These are phyloP conservation scores for Keiferia lycopersicella DNA, from an alignment of 2,888 invertebrate species.

Conservation along the genomic window DNA sequence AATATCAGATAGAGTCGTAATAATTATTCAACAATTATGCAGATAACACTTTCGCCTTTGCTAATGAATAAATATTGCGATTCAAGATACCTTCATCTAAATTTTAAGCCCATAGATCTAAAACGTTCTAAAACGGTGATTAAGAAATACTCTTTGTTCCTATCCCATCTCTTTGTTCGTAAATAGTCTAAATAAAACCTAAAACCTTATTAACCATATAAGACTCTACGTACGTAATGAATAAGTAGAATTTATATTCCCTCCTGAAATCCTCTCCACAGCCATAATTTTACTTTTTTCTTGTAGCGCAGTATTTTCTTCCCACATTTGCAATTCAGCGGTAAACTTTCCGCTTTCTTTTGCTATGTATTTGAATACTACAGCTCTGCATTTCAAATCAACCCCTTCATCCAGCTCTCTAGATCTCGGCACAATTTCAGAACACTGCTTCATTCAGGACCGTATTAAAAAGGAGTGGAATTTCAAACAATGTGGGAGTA, in stretches of 20 bases:
- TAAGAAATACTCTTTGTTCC: too few relatives aligned
- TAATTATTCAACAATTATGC: constrained; percentile 7
- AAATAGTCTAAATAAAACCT: too few relatives aligned
- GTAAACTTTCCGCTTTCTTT: not conserved
- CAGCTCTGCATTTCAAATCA: constrained; percentile 13
- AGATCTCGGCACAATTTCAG: constrained; percentile 19
- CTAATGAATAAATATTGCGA: not conserved
- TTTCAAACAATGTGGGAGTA: constrained; percentile 27
- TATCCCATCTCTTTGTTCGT: too few relatives aligned
- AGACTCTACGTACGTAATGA: too few relatives aligned
- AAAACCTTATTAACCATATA: too few relatives aligned
- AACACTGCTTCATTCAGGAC: constrained; percentile 19
- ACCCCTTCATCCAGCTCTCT: constrained; percentile 1
- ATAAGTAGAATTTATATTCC: too few relatives aligned
- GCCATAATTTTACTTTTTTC: not conserved
- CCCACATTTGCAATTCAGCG: not conserved
- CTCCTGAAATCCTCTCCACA: not conserved
- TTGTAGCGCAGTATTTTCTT: not conserved
- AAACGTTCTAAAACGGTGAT: not conserved
- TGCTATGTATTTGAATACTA: not conserved
- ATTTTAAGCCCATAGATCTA: too few relatives aligned
- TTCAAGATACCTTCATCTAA: not conserved
- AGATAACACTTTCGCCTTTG: constrained; percentile 26
- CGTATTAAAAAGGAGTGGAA: constrained; percentile 22
- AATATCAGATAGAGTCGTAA: constrained; percentile 18